Conservation (phyloP, 2,888 invertebrate species). For the Temnothorax unifasciatus region DNA sequence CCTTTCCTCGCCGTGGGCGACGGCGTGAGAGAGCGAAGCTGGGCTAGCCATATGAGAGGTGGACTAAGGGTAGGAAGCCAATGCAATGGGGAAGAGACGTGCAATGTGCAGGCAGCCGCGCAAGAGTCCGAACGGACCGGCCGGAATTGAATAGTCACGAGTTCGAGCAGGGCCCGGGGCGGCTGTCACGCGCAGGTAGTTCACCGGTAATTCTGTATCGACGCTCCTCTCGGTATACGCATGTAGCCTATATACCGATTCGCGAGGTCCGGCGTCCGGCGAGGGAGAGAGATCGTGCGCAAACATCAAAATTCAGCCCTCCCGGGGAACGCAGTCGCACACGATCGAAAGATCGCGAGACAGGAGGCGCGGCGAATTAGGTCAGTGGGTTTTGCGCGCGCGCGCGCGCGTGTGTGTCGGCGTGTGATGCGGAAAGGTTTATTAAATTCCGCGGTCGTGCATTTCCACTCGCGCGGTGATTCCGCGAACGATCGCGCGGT, state of each 20-base stretch:
- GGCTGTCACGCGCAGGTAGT: slow-evolving; percentile 79
- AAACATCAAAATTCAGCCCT: slow-evolving; percentile 28
- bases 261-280: not conserved
- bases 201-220: slow-evolving; percentile 70
- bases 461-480: slow-evolving; percentile 36
- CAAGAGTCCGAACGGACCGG: slow-evolving; percentile 66
- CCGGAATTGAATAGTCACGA: slow-evolving; percentile 78
- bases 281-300: not conserved
- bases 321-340: not conserved
- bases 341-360: slow-evolving; percentile 14
- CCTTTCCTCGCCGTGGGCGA: slow-evolving; percentile 60
- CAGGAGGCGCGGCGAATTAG: not conserved
- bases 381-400: not conserved
- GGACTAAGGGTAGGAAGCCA: slow-evolving; percentile 31
- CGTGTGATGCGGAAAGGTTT: slow-evolving; percentile 29
- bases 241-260: not conserved
- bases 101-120: slow-evolving; percentile 60
- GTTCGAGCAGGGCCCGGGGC: slow-evolving; percentile 74
- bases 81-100: slow-evolving; percentile 39
- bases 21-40: slow-evolving; percentile 47
- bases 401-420: not conserved
- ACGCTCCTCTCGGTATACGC: slow-evolving; percentile 54
- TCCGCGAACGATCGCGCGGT: slow-evolving; percentile 35
- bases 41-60: slow-evolving; percentile 14
- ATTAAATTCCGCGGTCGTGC: slow-evolving; percentile 49